Evolutionary conservation across 2,888 invertebrate species (phyloP), one percentile per base, ranked within the genome.

Genomic region (Rhodophaea formosa): DNA sequence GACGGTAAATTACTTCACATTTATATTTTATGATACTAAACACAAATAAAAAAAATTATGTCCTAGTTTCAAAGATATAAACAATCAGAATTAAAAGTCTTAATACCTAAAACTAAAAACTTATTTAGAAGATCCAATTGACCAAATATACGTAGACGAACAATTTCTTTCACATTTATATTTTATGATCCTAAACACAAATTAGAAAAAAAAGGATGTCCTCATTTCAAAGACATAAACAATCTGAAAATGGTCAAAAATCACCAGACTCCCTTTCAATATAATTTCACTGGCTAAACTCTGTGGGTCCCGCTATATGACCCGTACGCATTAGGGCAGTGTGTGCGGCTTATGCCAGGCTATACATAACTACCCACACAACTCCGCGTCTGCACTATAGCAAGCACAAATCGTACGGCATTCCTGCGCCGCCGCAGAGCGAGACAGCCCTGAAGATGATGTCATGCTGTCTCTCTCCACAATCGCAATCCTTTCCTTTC

Each of bases 261-360:
- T 85, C 72, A 84, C 79, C 88, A 90, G 87, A 91, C 79, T 91
- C 91, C 88, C 91, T 91, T 91, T 91, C 91, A 83, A 85, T 90
- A 82, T 88, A 86, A 90, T 91, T 91, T 91, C 91, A 90, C 91
- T 90, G 86, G 75, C 88, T 89, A 88, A 89, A 89, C 89, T 88
- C 80, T 75, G 85, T 82, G 75, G 79, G 84, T 91, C 89, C 91
- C 91, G 91, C 91, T 91, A 91, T 74, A 84, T 87, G 91, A 91
- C 91, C 90, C 89, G 82, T 83, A 89, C 89, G 87, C 90, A 89
- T 90, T 89, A 88, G 90, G 90, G 88, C 90, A 90, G 87, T 90
- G 89, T 89, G 90, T 89, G 90, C 86, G 80, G 80, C 79, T 80
- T 82, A 82, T 82, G 75, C 49, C 47, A 29, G 49, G 39, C 42